These are phyloP conservation scores for Pseudopipra pipra DNA, from an alignment of 2,113 vertebrate species.

Conservation along the genomic window DNA sequence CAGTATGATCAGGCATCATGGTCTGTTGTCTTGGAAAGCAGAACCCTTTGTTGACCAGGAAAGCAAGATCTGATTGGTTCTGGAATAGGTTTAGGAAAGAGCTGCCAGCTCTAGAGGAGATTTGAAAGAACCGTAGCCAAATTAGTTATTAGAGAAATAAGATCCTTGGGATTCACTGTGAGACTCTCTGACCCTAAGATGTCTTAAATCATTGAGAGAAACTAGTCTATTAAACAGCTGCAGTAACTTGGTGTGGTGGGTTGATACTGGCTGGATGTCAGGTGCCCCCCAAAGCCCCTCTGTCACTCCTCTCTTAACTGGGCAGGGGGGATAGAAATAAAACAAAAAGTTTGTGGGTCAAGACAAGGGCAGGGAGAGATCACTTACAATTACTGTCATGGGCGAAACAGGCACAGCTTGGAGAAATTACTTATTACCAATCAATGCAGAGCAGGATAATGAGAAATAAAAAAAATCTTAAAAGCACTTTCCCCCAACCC, in stretches of 20 bases:
- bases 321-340: not conserved
- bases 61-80: not conserved
- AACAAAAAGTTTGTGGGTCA: accelerated
- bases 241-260: not conserved
- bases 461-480: not conserved
- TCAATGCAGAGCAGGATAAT: not conserved
- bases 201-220: conserved; percentile 35
- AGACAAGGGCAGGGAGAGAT: not conserved
- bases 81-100: conserved; percentile 42
- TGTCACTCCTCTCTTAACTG: not conserved
- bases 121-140: conserved; percentile 23
- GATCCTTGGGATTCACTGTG: not conserved
- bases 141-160: conserved; percentile 39
- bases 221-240: not conserved
- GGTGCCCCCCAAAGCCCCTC: not conserved
- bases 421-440: not conserved
- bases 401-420: accelerated
- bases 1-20: not conserved
- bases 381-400: accelerated
- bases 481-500: not conserved
- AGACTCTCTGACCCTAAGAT: conserved; percentile 26
- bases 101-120: conserved; percentile 33
- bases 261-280: not conserved
- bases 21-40: conserved; percentile 1
- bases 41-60: not conserved